phyloP scores from a whole-genome alignment of 2,888 invertebrate species.

The Microplitis deprimator region DNA sequence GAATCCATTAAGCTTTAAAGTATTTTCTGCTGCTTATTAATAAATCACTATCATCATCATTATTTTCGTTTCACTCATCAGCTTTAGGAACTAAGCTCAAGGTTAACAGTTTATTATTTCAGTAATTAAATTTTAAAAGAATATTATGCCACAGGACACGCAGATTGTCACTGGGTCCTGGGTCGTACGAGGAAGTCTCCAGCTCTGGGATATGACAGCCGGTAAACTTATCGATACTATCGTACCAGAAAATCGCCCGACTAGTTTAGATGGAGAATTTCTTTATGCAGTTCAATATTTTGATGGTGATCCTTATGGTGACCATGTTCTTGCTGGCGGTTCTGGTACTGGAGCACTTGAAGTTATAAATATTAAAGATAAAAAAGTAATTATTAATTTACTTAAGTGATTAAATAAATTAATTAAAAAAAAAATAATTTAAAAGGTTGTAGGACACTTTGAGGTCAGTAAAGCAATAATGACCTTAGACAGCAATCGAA shows the following conservation, averaged over 20 bases:
- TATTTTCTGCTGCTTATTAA: constrained; percentile 28
- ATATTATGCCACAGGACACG: constrained; percentile 68
- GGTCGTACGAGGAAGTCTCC: constrained; percentile 73
- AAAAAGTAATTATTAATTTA: constrained; percentile 52
- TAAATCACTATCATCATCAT: constrained; percentile 33
- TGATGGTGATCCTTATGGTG: constrained; percentile 62
- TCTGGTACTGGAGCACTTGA: constrained; percentile 66
- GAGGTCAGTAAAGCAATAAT: constrained; percentile 61
- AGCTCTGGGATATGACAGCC: constrained; percentile 74
- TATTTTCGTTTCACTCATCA: constrained; percentile 29
- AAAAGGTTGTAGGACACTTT: constrained; percentile 59
- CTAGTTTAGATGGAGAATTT: constrained; percentile 75
- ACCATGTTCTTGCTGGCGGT: constrained; percentile 64
- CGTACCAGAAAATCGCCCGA: constrained; percentile 73
- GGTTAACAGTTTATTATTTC: not conserved
- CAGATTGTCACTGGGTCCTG: constrained; percentile 75
- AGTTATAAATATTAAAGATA: constrained; percentile 62
- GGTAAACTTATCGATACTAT: constrained; percentile 72
- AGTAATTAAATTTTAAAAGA: not conserved
- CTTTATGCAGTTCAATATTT: constrained; percentile 74
- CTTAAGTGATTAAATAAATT: not conserved
- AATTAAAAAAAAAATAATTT: not conserved
- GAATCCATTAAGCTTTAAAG: constrained; percentile 18
- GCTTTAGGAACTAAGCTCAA: not conserved
- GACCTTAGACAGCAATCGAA: constrained; percentile 60